These are phyloP conservation scores for Philotrypesis tridentata DNA, from an alignment of 1,140 invertebrate genomes.

Conservation along the genomic window DNA sequence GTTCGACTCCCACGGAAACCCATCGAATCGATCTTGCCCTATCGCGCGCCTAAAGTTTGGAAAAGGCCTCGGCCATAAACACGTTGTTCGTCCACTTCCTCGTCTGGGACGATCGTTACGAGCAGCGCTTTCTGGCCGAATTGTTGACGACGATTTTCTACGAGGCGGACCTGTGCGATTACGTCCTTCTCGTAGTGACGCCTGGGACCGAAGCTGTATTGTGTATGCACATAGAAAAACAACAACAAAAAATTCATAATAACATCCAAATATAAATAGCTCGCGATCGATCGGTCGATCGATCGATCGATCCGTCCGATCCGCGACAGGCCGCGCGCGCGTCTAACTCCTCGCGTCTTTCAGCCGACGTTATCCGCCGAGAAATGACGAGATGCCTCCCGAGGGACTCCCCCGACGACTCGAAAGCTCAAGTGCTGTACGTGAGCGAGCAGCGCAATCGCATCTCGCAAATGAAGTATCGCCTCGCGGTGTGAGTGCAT, in stretches of 20 bases:
- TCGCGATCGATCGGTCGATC: background rate
- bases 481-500: slow-evolving; percentile 72
- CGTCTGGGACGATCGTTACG: slow-evolving; percentile 72
- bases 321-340: too few species aligned
- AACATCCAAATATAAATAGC: too few species aligned
- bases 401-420: slow-evolving; percentile 8
- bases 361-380: slow-evolving; percentile 52
- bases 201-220: slow-evolving; percentile 62
- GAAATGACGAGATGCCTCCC: slow-evolving; percentile 56
- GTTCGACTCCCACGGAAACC: background rate
- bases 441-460: slow-evolving; percentile 66
- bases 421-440: slow-evolving; percentile 60
- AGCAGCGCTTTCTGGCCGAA: slow-evolving; percentile 67
- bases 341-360: background rate
- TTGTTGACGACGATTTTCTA: slow-evolving; percentile 74
- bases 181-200: slow-evolving; percentile 73
- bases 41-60: slow-evolving; percentile 52
- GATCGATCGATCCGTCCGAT: too few species aligned
- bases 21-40: background rate
- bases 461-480: slow-evolving; percentile 71
- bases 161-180: slow-evolving; percentile 67
- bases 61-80: slow-evolving; percentile 69
- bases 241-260: background rate
- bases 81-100: slow-evolving; percentile 75
- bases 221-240: background rate